Base-by-base conservation (phyloP, 1,140 invertebrate species). In the Nasonia vitripennis region DNA sequence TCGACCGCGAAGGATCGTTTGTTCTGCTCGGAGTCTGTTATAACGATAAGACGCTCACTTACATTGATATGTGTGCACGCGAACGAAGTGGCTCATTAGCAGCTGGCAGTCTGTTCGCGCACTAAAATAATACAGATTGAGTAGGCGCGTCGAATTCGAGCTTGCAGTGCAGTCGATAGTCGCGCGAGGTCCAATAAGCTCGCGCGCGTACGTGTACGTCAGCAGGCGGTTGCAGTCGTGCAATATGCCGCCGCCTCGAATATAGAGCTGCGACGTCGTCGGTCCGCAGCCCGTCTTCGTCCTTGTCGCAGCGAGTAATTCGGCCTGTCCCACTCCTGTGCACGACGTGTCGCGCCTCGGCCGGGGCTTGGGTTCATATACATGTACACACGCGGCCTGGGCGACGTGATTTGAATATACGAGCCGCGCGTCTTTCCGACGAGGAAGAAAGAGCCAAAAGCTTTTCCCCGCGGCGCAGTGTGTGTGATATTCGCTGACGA, bases 401-500 rank as follows among this genome's bases (percentile, higher is more conserved):
- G 23, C 14, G 3, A 79, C 71, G 84, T 85, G 84, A 85, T 85
- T 85, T 81, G 84, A 85, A 85, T 85, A 48, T 48, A n/a, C 31
- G 70, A 80, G 67, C 48, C 67, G n/a, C 67, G n/a, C 77, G 77
- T 51, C 12, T 17, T 51, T 51, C 48, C 86, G 79, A 85, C 84
- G 87, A 88, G 88, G 85, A 88, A 88, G 88, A 88, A 90, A 80
- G 85, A 85, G 68, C 67, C 71, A 75, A 62, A n/a, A 62, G 55
- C 55, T 62, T 62, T 51, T 51, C 48, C 48, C 67, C 31, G 79
- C 75, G 78, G 48, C 48, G 78, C 23, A 23, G 23, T 74, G 17
- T 14, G 31, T 27, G 73, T 79, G 84, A 83, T 78, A 74, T 48
- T 62, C 48, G 14, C 7, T 23, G 34, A 27, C 12, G 27, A 67